Percentiles rank a stretch among this genome's conserved stretches.
phyloP scores from a whole-genome alignment of 2,797 vertebrate species.

The Setipinna tenuifilis region DNA sequence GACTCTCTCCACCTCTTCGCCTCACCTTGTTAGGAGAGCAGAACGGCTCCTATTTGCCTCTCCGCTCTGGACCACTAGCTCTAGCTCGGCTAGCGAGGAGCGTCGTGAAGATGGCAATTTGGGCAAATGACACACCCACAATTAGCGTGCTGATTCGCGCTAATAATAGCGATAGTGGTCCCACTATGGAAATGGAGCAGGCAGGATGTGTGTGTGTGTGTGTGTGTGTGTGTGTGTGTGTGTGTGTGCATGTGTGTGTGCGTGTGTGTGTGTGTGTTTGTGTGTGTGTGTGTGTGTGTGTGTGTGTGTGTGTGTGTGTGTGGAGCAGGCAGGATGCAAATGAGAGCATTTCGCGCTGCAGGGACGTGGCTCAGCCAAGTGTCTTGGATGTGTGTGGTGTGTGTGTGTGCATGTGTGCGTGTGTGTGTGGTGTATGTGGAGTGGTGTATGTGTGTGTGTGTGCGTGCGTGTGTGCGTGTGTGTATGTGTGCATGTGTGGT shows the following conservation, averaged over 20 bases:
- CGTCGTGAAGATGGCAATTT: slow-evolving; percentile 13
- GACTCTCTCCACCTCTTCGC: background rate
- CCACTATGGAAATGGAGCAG: slow-evolving; percentile 8
- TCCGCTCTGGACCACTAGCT: slow-evolving; percentile 5
- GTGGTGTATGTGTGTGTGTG: too few relatives aligned
- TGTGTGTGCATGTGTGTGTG: too few relatives aligned
- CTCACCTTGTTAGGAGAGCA: slow-evolving; percentile 10
- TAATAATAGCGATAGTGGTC: slow-evolving; percentile 19
- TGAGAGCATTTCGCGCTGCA: background rate
- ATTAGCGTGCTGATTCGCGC: slow-evolving; percentile 19
- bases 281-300: too few relatives aligned
- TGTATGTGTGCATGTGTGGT: too few relatives aligned
- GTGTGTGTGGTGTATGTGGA: too few relatives aligned
- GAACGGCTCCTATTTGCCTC: background rate
- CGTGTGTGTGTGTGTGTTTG: too few relatives aligned
- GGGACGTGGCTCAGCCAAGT: background rate
- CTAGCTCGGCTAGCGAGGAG: background rate
- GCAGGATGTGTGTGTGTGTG: too few relatives aligned
- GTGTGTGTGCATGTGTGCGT: too few relatives aligned
- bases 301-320: too few relatives aligned
- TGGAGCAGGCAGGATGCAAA: slow-evolving; percentile 6
- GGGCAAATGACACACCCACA: slow-evolving; percentile 20
- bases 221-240: too few relatives aligned
- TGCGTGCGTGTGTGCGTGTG: too few relatives aligned
- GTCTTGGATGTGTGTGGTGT: background rate